These are phyloP conservation scores for Heliothis peltigera DNA, from an alignment of 2,888 invertebrate genomes.

Conservation along the genomic window DNA sequence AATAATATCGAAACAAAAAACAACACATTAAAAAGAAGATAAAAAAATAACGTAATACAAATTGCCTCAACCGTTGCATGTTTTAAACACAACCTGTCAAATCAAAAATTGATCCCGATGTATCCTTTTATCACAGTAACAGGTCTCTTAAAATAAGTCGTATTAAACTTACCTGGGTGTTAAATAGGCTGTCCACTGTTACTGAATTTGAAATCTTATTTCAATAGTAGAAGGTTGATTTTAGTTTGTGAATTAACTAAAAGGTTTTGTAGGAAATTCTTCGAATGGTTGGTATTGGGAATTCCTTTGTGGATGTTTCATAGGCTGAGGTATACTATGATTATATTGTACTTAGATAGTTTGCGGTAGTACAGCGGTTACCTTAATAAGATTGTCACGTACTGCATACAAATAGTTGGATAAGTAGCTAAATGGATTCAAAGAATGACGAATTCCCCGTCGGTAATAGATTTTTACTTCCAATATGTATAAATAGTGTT, in stretches of 20 bases:
- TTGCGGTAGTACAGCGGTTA: conserved; percentile 21
- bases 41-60: not conserved
- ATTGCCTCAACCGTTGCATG: conserved; percentile 13
- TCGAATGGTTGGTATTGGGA: conserved; percentile 67
- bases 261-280: conserved; percentile 73
- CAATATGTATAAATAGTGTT: not conserved
- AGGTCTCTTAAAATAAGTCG: conserved; percentile 39
- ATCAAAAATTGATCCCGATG: conserved; percentile 13
- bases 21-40: not conserved
- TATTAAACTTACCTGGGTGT: conserved; percentile 48
- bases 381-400: conserved; percentile 49
- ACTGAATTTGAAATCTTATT: conserved; percentile 7
- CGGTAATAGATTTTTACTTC: conserved; percentile 6
- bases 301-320: conserved; percentile 76
- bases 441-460: conserved; percentile 19
- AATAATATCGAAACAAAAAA: not conserved
- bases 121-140: not conserved
- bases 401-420: conserved; percentile 1
- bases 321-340: conserved; percentile 54
- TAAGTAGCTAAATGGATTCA: conserved; percentile 23
- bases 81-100: conserved; percentile 33
- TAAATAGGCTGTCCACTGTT: conserved; percentile 7
- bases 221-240: conserved; percentile 33
- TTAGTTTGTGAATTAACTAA: conserved; percentile 17
- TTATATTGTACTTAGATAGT: conserved; percentile 9